phyloP scores from a whole-genome alignment of 1,140 invertebrate species.

The Drosophila willistoni region DNA sequence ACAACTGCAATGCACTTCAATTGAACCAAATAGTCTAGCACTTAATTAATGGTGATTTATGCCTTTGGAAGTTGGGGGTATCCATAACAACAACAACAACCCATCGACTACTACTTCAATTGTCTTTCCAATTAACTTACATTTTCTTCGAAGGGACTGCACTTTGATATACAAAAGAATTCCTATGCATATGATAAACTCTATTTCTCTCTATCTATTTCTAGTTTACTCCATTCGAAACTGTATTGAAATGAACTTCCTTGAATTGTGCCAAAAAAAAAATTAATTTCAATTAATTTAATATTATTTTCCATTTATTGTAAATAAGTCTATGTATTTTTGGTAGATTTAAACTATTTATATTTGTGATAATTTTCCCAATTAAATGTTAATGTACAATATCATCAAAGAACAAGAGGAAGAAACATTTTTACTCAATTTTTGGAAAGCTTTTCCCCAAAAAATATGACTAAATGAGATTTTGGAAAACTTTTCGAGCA shows the following conservation, averaged over 20 bases:
- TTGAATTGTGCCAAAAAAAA: slow-evolving; percentile 71
- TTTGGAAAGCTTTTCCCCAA: slow-evolving; percentile 58
- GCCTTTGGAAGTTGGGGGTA: slow-evolving; percentile 44
- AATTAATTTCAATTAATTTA: slow-evolving; percentile 35
- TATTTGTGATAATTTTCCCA: slow-evolving; percentile 72
- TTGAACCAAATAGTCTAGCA: slow-evolving; percentile 42
- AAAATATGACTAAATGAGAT: slow-evolving; percentile 11
- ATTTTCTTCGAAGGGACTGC: slow-evolving; percentile 23
- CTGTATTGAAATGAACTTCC: slow-evolving; percentile 22
- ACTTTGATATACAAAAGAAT: background rate
- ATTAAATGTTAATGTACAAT: slow-evolving; percentile 54
- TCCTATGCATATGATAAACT: background rate
- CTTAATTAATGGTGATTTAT: slow-evolving; percentile 79
- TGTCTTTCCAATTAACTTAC: slow-evolving; percentile 53
- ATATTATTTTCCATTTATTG: slow-evolving; percentile 42
- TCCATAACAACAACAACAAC: background rate
- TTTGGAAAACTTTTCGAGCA: slow-evolving; percentile 32
- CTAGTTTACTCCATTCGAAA: slow-evolving; percentile 10
- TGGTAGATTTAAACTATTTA: slow-evolving; percentile 59
- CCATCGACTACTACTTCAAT: slow-evolving; percentile 54
- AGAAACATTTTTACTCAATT: slow-evolving; percentile 25
- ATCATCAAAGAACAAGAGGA: slow-evolving; percentile 11
- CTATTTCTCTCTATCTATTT: slow-evolving; percentile 1
- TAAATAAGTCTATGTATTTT: slow-evolving; percentile 30
- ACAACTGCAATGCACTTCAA: slow-evolving; percentile 62